Percentiles rank a stretch among this genome's conserved stretches.
Conservation (phyloP, 2,113 vertebrate species). For the Prolemur simus region DNA sequence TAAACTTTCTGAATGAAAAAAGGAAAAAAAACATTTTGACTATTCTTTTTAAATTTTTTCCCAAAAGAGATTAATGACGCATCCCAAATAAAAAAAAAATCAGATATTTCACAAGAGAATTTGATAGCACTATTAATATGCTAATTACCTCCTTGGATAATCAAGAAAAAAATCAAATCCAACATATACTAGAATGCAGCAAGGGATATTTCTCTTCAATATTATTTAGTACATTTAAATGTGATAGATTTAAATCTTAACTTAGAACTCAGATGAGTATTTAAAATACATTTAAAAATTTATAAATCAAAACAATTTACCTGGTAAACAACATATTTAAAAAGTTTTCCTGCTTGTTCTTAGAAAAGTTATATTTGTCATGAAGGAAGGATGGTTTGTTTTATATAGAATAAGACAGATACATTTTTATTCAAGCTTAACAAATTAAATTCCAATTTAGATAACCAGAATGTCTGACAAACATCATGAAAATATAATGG, state of each 20-base stretch:
- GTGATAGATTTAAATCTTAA: slow-evolving; percentile 18
- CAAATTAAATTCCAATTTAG: slow-evolving; percentile 23
- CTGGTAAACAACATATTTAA: slow-evolving; percentile 11
- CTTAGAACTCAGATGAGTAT: neutral
- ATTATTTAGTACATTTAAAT: neutral
- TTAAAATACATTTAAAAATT: slow-evolving; percentile 9
- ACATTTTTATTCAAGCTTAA: slow-evolving; percentile 32
- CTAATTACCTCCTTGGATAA: slow-evolving; percentile 11
- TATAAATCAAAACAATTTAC: slow-evolving; percentile 41
- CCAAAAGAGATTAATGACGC: neutral
- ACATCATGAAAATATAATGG: slow-evolving; percentile 8
- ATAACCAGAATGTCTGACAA: slow-evolving; percentile 16
- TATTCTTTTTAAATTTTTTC: neutral
- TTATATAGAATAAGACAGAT: neutral
- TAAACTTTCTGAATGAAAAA: slow-evolving; percentile 22
- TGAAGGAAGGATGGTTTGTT: neutral
- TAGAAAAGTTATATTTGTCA: slow-evolving; percentile 1
- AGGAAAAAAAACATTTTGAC: neutral
- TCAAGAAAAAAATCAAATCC: slow-evolving; percentile 47
- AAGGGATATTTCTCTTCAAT: slow-evolving; percentile 33
- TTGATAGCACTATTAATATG: slow-evolving; percentile 4
- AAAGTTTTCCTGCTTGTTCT: neutral
- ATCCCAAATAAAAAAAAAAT: neutral
- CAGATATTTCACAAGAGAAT: neutral
- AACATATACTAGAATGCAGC: slow-evolving; percentile 11